phyloP scores from a whole-genome alignment of 2,888 invertebrate species.

The Ornithoptera priamus region DNA sequence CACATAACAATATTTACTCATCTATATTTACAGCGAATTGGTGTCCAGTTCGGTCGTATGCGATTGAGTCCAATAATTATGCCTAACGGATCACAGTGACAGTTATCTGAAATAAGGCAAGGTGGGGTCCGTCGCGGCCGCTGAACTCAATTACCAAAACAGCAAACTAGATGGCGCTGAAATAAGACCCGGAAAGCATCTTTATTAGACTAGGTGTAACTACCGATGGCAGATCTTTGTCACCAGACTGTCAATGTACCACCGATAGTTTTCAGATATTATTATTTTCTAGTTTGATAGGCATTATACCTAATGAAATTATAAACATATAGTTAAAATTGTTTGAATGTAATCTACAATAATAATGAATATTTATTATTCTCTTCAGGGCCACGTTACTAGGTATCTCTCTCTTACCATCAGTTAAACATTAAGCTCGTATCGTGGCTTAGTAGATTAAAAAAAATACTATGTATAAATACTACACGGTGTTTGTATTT shows the following conservation, averaged over 20 bases:
- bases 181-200: not conserved
- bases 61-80: constrained; percentile 55
- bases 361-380: no score
- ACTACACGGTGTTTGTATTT: not conserved
- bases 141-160: constrained; percentile 5
- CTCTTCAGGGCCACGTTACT: no score
- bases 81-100: constrained; percentile 76
- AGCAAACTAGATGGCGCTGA: constrained; percentile 21
- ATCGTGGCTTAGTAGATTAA: no score
- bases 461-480: not conserved
- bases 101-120: constrained; percentile 75
- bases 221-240: no score
- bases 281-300: no score
- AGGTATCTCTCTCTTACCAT: no score
- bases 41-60: constrained; percentile 37
- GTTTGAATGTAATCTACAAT: no score
- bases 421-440: no score
- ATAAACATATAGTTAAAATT: no score
- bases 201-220: not conserved
- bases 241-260: no score
- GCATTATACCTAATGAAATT: no score
- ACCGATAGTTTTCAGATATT: no score
- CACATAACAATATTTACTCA: constrained; percentile 24
- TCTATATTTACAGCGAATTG: constrained; percentile 30
- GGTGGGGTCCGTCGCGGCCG: constrained; percentile 61